Conservation (phyloP, 2,113 vertebrate genomes). For the Lynx canadensis region DNA sequence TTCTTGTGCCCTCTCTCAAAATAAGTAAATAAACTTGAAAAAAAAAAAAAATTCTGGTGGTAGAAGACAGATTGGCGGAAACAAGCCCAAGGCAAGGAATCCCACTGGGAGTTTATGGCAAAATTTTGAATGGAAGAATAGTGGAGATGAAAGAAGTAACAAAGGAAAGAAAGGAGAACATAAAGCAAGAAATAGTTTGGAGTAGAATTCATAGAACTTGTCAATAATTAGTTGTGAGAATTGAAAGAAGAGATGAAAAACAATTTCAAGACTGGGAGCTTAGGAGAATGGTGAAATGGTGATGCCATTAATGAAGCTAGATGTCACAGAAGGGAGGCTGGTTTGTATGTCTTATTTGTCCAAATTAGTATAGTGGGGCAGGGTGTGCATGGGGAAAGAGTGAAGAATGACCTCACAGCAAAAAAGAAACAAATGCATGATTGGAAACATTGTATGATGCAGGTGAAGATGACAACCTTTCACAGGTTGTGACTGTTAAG, state of each 20-base stretch:
- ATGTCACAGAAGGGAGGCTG: background rate
- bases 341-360: background rate
- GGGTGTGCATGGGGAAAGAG: background rate
- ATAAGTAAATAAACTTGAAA: no score
- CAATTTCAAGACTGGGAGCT: background rate
- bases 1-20: no score
- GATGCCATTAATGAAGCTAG: background rate
- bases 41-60: background rate
- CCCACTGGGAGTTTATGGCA: background rate
- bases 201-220: background rate
- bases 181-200: background rate
- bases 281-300: background rate
- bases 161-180: conserved; percentile 11
- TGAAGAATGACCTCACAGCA: background rate
- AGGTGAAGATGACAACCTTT: background rate
- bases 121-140: background rate
- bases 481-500: background rate
- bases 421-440: background rate
- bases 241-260: background rate
- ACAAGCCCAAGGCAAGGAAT: background rate
- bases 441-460: background rate
- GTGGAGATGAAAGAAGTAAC: background rate
- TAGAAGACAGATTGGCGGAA: background rate
- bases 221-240: background rate
- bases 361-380: background rate